Evolutionary conservation across 2,888 invertebrate species (phyloP).

Genomic region (Spialia ferax): DNA sequence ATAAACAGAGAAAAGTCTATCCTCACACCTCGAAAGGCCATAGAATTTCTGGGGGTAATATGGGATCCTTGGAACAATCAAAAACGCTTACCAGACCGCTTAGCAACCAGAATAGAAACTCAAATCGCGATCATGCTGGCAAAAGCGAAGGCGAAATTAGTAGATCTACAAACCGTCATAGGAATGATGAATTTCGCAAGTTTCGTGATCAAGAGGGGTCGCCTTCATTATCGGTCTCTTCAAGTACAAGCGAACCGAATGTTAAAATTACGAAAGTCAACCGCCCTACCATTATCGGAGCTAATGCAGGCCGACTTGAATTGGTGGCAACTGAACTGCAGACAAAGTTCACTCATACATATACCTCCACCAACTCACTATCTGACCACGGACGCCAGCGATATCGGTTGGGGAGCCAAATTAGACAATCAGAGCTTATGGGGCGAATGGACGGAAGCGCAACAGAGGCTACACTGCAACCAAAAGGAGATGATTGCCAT

Average conservation of each 20-base stretch:
- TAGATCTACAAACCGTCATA: not conserved
- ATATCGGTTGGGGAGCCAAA: constrained; percentile 1
- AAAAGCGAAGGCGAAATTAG: not conserved
- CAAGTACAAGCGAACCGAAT: constrained; percentile 4
- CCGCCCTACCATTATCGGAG: not conserved
- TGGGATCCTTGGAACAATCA: constrained; percentile 1
- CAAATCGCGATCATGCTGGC: not conserved
- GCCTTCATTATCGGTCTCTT: constrained; percentile 17
- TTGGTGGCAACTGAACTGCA: not conserved
- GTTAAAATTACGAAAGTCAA: not conserved
- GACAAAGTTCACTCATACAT: not conserved
- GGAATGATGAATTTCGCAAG: constrained; percentile 12
- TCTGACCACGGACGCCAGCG: not conserved
- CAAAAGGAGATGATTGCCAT: constrained; percentile 8
- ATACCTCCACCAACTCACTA: not conserved
- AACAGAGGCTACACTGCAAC: constrained; percentile 2
- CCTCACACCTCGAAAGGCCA: not conserved
- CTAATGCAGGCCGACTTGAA: not conserved
- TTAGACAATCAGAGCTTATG: not conserved
- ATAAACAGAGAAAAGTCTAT: constrained; percentile 2
- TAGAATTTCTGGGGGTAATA: constrained; percentile 1
- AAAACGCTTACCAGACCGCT: constrained; percentile 1
- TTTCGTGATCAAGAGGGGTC: constrained; percentile 7
- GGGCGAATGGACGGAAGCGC: not conserved
- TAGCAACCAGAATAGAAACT: not conserved